Conservation (phyloP, 1,140 invertebrate species). For the Octopus bimaculoides region DNA sequence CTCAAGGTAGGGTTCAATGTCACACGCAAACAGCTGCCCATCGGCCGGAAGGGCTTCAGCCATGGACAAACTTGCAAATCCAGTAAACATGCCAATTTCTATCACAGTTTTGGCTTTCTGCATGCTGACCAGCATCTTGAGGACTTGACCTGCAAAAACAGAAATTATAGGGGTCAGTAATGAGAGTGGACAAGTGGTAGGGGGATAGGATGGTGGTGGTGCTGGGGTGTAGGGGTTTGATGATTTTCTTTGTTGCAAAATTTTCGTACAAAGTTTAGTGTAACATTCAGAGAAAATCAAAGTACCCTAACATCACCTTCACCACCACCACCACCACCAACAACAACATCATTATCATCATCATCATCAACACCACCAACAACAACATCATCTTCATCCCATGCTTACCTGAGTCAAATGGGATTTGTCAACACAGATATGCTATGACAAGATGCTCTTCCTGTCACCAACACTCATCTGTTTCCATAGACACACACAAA, state of each 20-base stretch:
- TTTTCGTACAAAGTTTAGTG: not conserved
- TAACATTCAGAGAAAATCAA: not conserved
- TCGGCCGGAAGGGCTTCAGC: slow-evolving; percentile 30
- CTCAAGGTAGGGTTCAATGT: slow-evolving; percentile 21
- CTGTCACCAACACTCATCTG: no score
- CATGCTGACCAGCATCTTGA: slow-evolving; percentile 18
- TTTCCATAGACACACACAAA: no score
- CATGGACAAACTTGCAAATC: slow-evolving; percentile 25
- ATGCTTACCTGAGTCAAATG: no score
- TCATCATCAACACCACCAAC: not conserved
- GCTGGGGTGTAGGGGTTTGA: not conserved
- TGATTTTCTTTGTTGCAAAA: not conserved
- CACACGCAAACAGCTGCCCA: slow-evolving; percentile 25
- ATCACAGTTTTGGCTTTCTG: slow-evolving; percentile 21
- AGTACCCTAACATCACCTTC: not conserved
- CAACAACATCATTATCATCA: not conserved
- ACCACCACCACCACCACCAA: not conserved
- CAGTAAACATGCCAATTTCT: slow-evolving; percentile 29
- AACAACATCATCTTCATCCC: no score
- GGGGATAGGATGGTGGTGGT: not conserved
- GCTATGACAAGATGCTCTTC: no score
- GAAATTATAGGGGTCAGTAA: not conserved
- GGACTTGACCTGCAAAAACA: slow-evolving; percentile 7
- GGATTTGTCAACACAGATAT: no score
- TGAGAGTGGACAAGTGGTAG: not conserved